phyloP scores from a whole-genome alignment of 2,113 vertebrate species.

The Nerophis lumbriciformis region DNA sequence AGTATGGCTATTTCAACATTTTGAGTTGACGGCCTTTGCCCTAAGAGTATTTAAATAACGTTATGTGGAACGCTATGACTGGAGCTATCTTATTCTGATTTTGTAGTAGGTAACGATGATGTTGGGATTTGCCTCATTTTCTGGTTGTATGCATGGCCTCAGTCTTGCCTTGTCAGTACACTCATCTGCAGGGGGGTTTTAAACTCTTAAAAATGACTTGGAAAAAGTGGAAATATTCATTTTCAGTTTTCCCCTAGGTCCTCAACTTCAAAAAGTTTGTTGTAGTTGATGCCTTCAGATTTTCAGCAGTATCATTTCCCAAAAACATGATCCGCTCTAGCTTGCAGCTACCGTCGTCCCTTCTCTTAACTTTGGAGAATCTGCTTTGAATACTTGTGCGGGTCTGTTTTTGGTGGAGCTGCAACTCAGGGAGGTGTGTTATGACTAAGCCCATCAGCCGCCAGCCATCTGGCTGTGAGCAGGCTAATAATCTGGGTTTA shows the following conservation, averaged over 20 bases:
- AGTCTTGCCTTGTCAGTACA: not conserved
- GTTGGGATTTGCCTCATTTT: conserved; percentile 8
- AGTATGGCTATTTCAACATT: no score
- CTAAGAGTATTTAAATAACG: conserved; percentile 56
- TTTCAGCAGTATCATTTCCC: conserved; percentile 29
- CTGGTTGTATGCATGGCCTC: conserved; percentile 1
- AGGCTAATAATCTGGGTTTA: conserved; percentile 77
- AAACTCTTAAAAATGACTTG: conserved; percentile 25
- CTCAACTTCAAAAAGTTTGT: conserved; percentile 40
- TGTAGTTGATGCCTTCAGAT: conserved; percentile 32
- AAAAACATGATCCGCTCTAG: conserved; percentile 29
- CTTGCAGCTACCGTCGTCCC: conserved; percentile 26
- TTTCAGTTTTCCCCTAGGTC: conserved; percentile 4
- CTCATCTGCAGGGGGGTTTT: conserved; percentile 19
- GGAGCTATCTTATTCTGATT: conserved; percentile 19
- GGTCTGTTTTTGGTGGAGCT: conserved; percentile 22
- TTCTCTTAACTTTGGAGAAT: conserved; percentile 27
- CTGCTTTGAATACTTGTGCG: conserved; percentile 16
- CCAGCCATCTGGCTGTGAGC: conserved; percentile 76
- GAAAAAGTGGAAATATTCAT: conserved; percentile 31
- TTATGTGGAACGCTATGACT: conserved; percentile 30
- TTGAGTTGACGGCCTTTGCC: not conserved
- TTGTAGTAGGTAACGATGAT: conserved; percentile 13
- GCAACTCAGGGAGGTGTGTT: conserved; percentile 31
- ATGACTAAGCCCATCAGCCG: conserved; percentile 70